Evolutionary conservation across 2,113 vertebrate species (phyloP).

Genomic region (Pangasianodon gigas): DNA sequence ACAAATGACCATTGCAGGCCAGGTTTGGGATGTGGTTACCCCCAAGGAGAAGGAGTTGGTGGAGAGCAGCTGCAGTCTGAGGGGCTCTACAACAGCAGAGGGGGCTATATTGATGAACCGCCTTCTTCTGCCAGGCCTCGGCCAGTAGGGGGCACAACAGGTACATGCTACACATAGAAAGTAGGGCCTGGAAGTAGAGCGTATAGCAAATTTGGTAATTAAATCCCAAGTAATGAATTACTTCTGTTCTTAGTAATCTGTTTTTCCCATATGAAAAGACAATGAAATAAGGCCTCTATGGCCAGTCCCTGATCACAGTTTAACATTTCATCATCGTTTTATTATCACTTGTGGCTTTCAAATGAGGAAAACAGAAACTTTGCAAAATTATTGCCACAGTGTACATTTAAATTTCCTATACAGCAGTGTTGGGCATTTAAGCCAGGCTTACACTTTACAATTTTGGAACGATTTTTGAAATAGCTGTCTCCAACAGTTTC

Average conservation of each 20-base stretch:
- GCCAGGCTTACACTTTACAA: not conserved
- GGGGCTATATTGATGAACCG: constrained; percentile 81
- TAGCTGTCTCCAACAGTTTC: not conserved
- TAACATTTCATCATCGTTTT: not conserved
- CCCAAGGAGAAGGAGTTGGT: constrained; percentile 75
- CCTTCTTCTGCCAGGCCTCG: constrained; percentile 86
- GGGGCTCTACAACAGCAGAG: constrained; percentile 81
- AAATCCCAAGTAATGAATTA: not conserved
- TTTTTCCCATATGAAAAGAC: not conserved
- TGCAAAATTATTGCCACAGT: not conserved
- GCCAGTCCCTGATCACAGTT: not conserved
- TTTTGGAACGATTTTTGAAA: not conserved
- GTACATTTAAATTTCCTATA: not conserved
- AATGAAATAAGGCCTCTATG: not conserved
- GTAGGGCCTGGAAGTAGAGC: not conserved
- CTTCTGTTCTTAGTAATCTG: not conserved
- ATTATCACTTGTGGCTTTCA: not conserved
- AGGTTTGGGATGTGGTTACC: constrained; percentile 78
- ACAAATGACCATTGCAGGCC: constrained; percentile 70
- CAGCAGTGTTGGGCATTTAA: not conserved
- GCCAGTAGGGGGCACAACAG: constrained; percentile 90
- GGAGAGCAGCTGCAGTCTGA: constrained; percentile 80
- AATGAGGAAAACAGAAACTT: not conserved
- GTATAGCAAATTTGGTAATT: not conserved
- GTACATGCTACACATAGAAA: constrained; percentile 64